phyloP scores from a whole-genome alignment of 2,797 vertebrate genomes.

The Platyrinchus mystaceus region DNA sequence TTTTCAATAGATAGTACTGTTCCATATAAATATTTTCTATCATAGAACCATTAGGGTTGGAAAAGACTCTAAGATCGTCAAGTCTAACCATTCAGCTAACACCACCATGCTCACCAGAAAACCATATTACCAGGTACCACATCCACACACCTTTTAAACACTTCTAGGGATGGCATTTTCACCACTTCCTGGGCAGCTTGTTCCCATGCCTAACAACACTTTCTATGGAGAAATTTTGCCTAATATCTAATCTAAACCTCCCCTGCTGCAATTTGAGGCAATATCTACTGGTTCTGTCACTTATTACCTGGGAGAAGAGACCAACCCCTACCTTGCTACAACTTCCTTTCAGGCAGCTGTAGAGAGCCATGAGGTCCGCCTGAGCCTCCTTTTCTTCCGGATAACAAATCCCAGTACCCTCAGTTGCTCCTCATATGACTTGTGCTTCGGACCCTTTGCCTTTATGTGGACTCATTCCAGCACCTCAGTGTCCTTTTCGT shows the following conservation, averaged over 20 bases:
- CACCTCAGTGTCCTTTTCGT: background rate
- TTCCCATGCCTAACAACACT: background rate
- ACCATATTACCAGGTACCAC: background rate
- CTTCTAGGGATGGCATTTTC: background rate
- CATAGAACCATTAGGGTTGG: background rate
- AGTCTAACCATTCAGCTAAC: background rate
- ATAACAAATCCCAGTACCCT: background rate
- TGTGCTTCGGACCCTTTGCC: background rate
- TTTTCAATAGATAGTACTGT: background rate
- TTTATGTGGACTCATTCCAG: background rate
- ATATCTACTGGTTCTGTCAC: background rate
- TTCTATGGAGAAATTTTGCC: background rate
- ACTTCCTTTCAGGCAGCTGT: background rate
- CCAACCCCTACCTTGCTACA: background rate
- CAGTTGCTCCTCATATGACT: background rate
- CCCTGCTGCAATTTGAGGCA: background rate
- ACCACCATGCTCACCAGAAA: background rate
- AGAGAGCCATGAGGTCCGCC: background rate
- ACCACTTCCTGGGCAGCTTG: background rate
- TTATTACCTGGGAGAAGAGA: background rate
- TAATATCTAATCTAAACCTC: background rate
- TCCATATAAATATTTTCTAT: background rate
- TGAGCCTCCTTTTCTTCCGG: background rate
- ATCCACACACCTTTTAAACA: background rate
- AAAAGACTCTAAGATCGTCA: background rate